Conservation (phyloP, 2,888 invertebrate genomes). For the Xestia rhomboidea region DNA sequence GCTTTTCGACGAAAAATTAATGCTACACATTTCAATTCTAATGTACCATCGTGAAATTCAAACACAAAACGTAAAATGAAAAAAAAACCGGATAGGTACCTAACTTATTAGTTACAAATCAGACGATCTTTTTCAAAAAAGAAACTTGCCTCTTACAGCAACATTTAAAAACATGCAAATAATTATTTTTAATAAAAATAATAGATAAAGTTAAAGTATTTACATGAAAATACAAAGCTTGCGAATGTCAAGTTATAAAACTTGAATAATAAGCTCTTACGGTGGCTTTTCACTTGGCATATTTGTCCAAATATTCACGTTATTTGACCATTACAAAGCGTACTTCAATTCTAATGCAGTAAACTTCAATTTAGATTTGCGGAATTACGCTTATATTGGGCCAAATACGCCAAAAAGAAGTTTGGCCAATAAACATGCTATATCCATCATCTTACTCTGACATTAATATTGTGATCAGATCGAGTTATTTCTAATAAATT, state of each 20-base stretch:
- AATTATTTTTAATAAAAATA: conserved; percentile 37
- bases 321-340: conserved; percentile 1
- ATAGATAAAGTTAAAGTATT: conserved; percentile 43
- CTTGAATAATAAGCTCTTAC: conserved; percentile 52
- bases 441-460: conserved; percentile 42
- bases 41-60: background rate
- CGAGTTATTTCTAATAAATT: conserved; percentile 50
- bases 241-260: conserved; percentile 35
- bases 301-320: conserved; percentile 9
- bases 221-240: conserved; percentile 57
- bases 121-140: conserved; percentile 24
- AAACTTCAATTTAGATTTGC: background rate
- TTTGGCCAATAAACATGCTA: conserved; percentile 13
- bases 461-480: conserved; percentile 43
- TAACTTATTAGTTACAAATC: conserved; percentile 17
- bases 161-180: conserved; percentile 34
- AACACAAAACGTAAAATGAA: background rate
- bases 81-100: background rate
- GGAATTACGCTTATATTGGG: conserved; percentile 2
- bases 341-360: background rate
- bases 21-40: conserved; percentile 2
- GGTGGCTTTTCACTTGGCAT: conserved; percentile 6
- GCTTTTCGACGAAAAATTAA: background rate
- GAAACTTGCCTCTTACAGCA: conserved; percentile 17
- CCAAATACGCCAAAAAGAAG: conserved; percentile 17